Evolutionary conservation across 1,140 invertebrate species (phyloP), one percentile per base, ranked within the genome.

Genomic region (Microplitis mediator): DNA sequence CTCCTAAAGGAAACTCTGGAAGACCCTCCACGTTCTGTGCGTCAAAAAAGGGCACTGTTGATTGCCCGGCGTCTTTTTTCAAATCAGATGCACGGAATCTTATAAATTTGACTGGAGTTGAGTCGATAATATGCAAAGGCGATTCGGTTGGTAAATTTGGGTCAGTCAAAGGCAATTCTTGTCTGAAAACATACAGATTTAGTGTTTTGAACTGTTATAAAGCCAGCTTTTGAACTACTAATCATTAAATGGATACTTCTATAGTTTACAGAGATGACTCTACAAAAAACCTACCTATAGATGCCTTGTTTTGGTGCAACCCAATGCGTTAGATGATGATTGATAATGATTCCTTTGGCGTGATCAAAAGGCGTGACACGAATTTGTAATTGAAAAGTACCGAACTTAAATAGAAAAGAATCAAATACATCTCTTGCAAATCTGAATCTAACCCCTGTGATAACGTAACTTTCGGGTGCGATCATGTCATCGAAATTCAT

Each of bases 1-100:
- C 60, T 13, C 14, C 13, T n/a, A 62, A 14, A 8, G 60, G 60
- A 36, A 34, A 35, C 11, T 6, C 35, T 14, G 60, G 60, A 8
- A 11, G 3, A 13, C 60, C 60, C 4, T 35, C 34, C 3, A 62
- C 32, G 5, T 11, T 4, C 14, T 36, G 32, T 6, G 14, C 60
- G 35, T 62, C 60, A 62, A 62, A 62, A 16, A 62, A 62, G 1
- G 60, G 60, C n/a, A 62, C 34, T 3, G 60, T 62, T 35, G 60
- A 62, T 39, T 62, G 35, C 13, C 60, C 60, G 4, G 8, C 39
- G 13, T 62, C 60, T 36, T 62, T 14, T 39, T 14, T 39, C 60
- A 62, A 35, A 8, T 62, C 60, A n/a, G 60, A 62, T 4, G 60
- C 3, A 3, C 60, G 31, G 5, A 62, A 62, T 36, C 34, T 62